Evolutionary conservation across 1,140 invertebrate species (phyloP).

Genomic region (Adelges cooleyi): DNA sequence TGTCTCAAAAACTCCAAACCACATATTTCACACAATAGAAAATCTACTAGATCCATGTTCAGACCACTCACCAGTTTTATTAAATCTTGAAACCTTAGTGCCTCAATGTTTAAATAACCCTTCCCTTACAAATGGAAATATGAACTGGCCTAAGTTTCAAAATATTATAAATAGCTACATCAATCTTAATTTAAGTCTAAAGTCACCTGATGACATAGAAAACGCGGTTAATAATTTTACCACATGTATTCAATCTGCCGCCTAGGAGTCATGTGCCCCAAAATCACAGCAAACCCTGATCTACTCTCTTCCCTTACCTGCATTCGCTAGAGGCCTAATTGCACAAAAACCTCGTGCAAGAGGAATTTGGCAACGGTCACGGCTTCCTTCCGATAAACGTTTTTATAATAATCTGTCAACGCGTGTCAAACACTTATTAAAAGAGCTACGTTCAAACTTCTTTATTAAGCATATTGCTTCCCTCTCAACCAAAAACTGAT

Average conservation of each 20-base stretch:
- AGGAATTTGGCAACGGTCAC: background rate
- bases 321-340: background rate
- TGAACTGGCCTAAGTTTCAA: background rate
- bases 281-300: background rate
- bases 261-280: background rate
- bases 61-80: constrained; percentile 16
- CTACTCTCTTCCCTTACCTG: background rate
- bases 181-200: background rate
- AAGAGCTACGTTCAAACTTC: too few relatives aligned
- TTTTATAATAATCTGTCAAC: background rate
- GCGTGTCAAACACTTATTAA: background rate
- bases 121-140: background rate
- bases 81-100: too few relatives aligned
- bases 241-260: background rate
- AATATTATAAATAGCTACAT: background rate
- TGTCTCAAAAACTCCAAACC: background rate
- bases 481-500: background rate
- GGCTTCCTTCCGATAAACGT: background rate
- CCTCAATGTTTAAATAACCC: too few relatives aligned
- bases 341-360: background rate
- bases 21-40: background rate
- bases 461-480: too few relatives aligned
- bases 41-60: background rate
- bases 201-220: background rate
- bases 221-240: background rate